Evolutionary conservation across 2,113 vertebrate species (phyloP).

Genomic region (Oncorhynchus nerka): DNA sequence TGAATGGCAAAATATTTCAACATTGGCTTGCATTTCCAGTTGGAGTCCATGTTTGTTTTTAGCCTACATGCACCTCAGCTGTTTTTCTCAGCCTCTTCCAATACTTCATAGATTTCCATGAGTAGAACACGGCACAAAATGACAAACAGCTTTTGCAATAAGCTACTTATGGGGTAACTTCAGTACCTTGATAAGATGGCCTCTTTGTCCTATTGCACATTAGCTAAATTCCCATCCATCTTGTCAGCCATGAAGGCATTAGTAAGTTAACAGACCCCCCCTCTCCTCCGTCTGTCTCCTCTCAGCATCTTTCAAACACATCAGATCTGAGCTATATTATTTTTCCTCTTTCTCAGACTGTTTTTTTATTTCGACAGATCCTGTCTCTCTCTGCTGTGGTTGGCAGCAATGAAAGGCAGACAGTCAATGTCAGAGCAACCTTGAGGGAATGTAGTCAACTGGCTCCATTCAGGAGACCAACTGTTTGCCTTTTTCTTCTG

Average conservation of each 20-base stretch:
- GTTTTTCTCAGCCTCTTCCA: too few relatives aligned
- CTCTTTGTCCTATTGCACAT: too few relatives aligned
- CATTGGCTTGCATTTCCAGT: too few relatives aligned
- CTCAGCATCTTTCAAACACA: background rate
- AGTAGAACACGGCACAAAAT: too few relatives aligned
- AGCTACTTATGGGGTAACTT: too few relatives aligned
- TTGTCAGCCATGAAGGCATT: background rate
- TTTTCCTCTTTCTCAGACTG: constrained; percentile 3
- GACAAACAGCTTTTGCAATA: too few relatives aligned
- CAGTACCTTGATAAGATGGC: too few relatives aligned
- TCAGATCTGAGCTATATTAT: background rate
- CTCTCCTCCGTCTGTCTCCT: background rate
- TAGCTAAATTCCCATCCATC: background rate
- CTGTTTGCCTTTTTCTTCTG: background rate
- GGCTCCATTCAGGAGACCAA: background rate
- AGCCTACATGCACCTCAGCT: background rate
- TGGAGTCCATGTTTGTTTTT: too few relatives aligned
- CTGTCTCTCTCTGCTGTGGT: background rate
- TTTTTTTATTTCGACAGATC: constrained; percentile 15
- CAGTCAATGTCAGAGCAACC: constrained; percentile 23
- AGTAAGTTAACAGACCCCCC: background rate
- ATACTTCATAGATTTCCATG: too few relatives aligned
- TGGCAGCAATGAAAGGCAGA: background rate
- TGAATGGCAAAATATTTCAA: too few relatives aligned
- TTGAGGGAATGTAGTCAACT: background rate